Evolutionary conservation across 2,797 vertebrate species (phyloP).

Genomic region (Xerus rutilus): DNA sequence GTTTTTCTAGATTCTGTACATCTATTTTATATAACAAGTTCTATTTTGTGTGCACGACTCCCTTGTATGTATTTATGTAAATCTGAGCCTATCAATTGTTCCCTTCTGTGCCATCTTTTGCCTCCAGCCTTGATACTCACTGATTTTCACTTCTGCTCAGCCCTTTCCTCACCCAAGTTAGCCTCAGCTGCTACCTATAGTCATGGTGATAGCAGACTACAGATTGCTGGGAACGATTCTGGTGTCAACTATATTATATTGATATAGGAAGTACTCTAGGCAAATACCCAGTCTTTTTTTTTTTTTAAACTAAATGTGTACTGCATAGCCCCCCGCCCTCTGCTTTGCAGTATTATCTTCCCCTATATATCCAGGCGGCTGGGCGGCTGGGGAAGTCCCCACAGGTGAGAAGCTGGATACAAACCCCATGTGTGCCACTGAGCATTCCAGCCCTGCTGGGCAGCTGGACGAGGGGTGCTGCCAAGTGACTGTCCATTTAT

Average conservation of each 20-base stretch:
- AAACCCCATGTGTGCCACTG: neutral
- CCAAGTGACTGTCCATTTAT: neutral
- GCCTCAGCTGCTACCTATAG: neutral
- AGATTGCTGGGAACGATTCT: neutral
- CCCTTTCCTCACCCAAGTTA: neutral
- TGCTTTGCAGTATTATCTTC: neutral
- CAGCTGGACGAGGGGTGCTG: rapidly evolving
- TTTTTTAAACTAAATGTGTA: neutral
- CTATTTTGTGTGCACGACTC: conserved; percentile 26
- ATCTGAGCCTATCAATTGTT: neutral
- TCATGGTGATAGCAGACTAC: neutral
- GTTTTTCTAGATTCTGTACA: neutral
- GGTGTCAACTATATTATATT: neutral
- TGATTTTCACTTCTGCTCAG: rapidly evolving
- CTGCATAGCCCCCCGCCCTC: neutral
- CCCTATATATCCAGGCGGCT: too few relatives aligned
- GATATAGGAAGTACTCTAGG: conserved; percentile 26
- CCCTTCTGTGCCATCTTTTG: neutral
- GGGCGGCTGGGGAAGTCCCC: neutral
- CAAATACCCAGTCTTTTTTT: neutral
- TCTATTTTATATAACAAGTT: conserved; percentile 62
- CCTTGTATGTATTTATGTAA: conserved; percentile 50
- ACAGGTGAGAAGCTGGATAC: neutral
- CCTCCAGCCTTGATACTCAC: neutral
- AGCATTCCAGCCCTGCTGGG: neutral